Evolutionary conservation across 2,797 vertebrate genomes (phyloP).

Genomic region (Myotis planiceps): DNA sequence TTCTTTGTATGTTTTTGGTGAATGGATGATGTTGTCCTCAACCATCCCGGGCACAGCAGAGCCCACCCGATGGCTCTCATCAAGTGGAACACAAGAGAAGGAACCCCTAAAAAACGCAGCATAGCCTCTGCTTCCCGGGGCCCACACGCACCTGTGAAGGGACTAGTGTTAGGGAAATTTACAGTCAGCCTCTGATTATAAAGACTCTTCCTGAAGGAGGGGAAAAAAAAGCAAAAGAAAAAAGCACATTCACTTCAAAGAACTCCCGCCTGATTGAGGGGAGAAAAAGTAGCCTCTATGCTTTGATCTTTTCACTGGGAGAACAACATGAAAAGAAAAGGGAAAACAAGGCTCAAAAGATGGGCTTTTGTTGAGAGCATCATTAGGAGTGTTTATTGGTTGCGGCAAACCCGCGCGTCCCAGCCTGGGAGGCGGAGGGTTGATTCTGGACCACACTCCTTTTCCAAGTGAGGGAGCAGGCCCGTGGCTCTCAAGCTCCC

Average conservation of each 20-base stretch:
- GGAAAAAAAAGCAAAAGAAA: background rate
- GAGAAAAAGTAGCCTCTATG: constrained; percentile 69
- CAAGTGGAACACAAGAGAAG: constrained; percentile 59
- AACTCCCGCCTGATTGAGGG: constrained; percentile 73
- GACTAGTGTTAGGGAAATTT: constrained; percentile 65
- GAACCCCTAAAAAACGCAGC: constrained; percentile 58
- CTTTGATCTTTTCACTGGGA: constrained; percentile 83
- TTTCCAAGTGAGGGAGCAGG: background rate
- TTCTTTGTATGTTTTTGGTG: constrained; percentile 79
- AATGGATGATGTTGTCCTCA: constrained; percentile 74
- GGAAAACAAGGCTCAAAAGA: constrained; percentile 49
- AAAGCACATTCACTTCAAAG: constrained; percentile 79
- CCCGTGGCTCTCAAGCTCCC: background rate
- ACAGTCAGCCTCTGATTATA: constrained; percentile 69
- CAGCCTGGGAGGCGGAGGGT: background rate
- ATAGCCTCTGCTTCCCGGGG: constrained; percentile 56
- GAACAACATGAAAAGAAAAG: constrained; percentile 78
- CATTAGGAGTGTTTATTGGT: constrained; percentile 54
- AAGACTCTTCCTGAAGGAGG: constrained; percentile 73
- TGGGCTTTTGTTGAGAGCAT: constrained; percentile 57
- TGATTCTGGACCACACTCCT: background rate
- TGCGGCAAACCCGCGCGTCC: background rate
- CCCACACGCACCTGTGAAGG: constrained; percentile 66
- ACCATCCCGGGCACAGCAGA: constrained; percentile 75
- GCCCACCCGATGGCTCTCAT: constrained; percentile 72